These are phyloP conservation scores for Alca torda DNA, from an alignment of 2,797 vertebrate genomes.

Conservation along the genomic window DNA sequence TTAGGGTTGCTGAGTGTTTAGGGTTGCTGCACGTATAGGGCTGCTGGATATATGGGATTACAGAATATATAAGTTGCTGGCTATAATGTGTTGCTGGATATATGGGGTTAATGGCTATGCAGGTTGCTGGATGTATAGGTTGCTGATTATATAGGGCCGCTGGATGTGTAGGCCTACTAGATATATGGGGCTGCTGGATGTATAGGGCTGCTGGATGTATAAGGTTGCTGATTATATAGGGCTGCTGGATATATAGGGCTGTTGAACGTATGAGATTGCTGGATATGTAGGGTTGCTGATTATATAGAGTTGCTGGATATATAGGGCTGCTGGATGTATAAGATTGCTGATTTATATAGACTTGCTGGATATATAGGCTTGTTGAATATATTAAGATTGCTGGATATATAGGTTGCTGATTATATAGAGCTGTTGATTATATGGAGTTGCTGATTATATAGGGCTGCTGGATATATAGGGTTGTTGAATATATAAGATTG, in stretches of 20 bases:
- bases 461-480: too few species aligned
- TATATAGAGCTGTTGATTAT: background rate
- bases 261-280: background rate
- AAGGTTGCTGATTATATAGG: background rate
- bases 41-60: background rate
- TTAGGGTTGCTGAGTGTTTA: background rate
- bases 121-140: background rate
- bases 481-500: background rate
- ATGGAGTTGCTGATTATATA: too few species aligned
- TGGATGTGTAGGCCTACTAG: background rate
- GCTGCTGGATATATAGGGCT: too few species aligned
- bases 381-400: background rate
- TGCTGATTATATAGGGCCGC: too few species aligned
- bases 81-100: background rate
- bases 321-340: background rate
- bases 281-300: accelerated
- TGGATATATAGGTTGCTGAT: background rate
- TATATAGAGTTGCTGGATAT: background rate
- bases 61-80: background rate
- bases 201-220: background rate
- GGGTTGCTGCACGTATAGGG: background rate
- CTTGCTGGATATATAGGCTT: too few species aligned
- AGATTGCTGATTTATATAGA: background rate
- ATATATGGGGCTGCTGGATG: background rate
- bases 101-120: background rate